Percentiles rank a stretch among this genome's conserved stretches.
These are phyloP conservation scores for Notodonta ziczac DNA, from an alignment of 2,888 invertebrate genomes.

Conservation along the genomic window DNA sequence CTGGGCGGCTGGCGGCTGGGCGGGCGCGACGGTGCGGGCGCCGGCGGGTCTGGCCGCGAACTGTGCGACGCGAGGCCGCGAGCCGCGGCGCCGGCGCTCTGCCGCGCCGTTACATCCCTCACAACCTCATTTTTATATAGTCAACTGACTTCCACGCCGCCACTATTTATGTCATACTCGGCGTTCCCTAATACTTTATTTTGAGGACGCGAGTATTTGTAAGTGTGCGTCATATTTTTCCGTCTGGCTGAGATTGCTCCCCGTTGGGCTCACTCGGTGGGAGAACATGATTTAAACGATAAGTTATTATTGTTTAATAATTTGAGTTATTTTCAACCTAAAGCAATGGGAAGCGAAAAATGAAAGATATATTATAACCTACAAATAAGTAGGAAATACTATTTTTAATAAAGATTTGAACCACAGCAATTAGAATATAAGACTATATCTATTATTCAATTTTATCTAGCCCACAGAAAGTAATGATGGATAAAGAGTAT, in stretches of 20 bases:
- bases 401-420: too few relatives aligned
- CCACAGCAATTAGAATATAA: too few relatives aligned
- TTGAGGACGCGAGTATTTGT: slow-evolving; percentile 75
- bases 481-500: too few relatives aligned
- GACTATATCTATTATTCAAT: too few relatives aligned
- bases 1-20: slow-evolving; percentile 53
- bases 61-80: slow-evolving; percentile 65
- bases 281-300: slow-evolving; percentile 59
- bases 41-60: slow-evolving; percentile 75
- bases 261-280: slow-evolving; percentile 51
- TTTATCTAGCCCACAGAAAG: too few relatives aligned
- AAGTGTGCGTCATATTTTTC: slow-evolving; percentile 70
- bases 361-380: too few relatives aligned
- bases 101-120: slow-evolving; percentile 67
- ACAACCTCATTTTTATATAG: slow-evolving; percentile 82
- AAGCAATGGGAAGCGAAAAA: neutral
- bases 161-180: slow-evolving; percentile 82
- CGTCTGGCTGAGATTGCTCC: slow-evolving; percentile 61
- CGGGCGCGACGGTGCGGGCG: slow-evolving; percentile 68
- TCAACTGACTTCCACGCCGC: slow-evolving; percentile 82
- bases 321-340: slow-evolving; percentile 24
- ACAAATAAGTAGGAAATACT: too few relatives aligned
- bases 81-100: slow-evolving; percentile 79
- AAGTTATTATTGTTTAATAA: slow-evolving; percentile 48
- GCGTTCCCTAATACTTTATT: slow-evolving; percentile 79